phyloP scores from a whole-genome alignment of 2,888 invertebrate genomes.

The Malacosoma neustria region DNA sequence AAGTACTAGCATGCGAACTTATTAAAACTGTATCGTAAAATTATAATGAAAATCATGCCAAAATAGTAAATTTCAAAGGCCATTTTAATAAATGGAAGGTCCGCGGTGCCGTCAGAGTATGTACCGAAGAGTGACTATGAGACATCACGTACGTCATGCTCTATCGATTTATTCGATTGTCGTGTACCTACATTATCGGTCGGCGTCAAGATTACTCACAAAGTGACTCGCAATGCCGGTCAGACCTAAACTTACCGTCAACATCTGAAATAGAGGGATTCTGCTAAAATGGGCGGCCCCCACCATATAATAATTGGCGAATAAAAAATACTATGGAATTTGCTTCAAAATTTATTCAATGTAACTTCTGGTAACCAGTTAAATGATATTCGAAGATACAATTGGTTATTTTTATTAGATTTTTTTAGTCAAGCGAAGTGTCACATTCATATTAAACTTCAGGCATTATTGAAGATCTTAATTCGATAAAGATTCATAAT shows the following conservation, averaged over 20 bases:
- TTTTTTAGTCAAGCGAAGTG: conserved; percentile 40
- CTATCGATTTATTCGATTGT: conserved; percentile 24
- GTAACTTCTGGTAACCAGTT: conserved; percentile 57
- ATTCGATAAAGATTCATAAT: conserved; percentile 14
- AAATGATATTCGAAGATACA: conserved; percentile 57
- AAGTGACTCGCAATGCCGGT: conserved; percentile 41
- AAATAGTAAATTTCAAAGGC: background rate
- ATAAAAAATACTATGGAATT: conserved; percentile 64
- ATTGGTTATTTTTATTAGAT: no score
- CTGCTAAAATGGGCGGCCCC: conserved; percentile 54
- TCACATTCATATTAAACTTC: conserved; percentile 62
- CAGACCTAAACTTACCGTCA: conserved; percentile 71
- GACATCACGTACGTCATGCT: conserved; percentile 31
- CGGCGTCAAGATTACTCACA: conserved; percentile 36
- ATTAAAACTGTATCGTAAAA: conserved; percentile 1
- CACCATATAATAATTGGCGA: conserved; percentile 52
- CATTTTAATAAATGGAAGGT: conserved; percentile 13
- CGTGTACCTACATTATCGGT: conserved; percentile 36
- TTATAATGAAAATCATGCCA: background rate
- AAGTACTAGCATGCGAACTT: conserved; percentile 24
- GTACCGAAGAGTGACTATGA: conserved; percentile 28
- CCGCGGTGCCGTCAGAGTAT: conserved; percentile 19
- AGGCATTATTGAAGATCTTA: conserved; percentile 22
- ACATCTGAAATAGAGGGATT: conserved; percentile 72
- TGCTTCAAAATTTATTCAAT: conserved; percentile 66